Evolutionary conservation across 2,888 invertebrate species (phyloP), one percentile per base, ranked within the genome.

Genomic region (Macrophya alboannulata): DNA sequence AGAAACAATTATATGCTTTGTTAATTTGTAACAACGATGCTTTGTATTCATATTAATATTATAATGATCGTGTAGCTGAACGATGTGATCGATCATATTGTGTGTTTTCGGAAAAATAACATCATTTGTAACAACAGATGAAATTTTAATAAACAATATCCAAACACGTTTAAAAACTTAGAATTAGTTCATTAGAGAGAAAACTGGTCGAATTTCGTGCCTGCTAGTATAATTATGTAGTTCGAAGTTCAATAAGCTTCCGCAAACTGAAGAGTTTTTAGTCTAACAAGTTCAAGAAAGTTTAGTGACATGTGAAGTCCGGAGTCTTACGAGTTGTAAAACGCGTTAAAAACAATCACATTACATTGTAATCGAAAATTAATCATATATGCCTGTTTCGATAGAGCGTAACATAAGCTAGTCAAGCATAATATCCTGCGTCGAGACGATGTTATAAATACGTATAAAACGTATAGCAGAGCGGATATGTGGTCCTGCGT

Each of bases 341-440:
- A 37, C 37, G 15, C 10, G 25, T 17, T 62, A 62, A 25, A 25
- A 68, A 31, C 37, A 17, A 17, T 68, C 31, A 6, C 15, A 17
- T 37, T 37, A 68, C 25, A 68, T 68, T 68, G 31, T 68, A 68
- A 37, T 17, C 37, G 37, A 37, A 15, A 6, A 37, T 17, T 68
- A 68, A 68, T 68, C 31, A 17, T 12, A 6, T n/a, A n/a, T n/a
- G 15, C 25, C 15, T 0, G 37, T 25, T 37, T 68, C 37, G 68
- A 6, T 17, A 2, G 68, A 68, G 68, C 68, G 68, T 68, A 68
- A 68, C 68, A 17, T 21, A 25, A 25, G 37, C 31, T 68, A 37
- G 68, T 37, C 31, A 25, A 68, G 37, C 68, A 37, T 68, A 68
- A 68, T 68, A 68, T 68, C 68, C 68, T 68, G 68, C 37, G 37